A percentile compares a stretch with the other conserved stretches of the same genome.
Conservation (phyloP, 2,888 invertebrate genomes). For the Allygus modestus region DNA sequence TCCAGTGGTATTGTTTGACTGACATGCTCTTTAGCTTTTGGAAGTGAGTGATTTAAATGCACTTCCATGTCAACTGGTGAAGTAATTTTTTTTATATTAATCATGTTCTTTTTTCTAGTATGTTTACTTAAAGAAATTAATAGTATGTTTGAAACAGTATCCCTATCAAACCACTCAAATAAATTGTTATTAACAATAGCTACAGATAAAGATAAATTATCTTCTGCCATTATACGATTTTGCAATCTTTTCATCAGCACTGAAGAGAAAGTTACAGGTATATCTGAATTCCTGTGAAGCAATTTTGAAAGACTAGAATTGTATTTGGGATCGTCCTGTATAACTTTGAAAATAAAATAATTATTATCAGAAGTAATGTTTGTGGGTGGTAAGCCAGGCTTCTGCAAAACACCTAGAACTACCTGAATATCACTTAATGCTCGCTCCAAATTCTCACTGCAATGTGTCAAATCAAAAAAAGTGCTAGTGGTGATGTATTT, state of each 20-base stretch:
- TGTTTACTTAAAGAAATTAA: neutral
- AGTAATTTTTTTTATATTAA: neutral
- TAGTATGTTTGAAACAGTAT: neutral
- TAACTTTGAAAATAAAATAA: neutral
- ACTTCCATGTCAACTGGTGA: constrained; percentile 2
- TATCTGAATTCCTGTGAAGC: neutral
- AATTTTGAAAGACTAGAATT: neutral
- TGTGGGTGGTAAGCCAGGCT: neutral
- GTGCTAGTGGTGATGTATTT: neutral
- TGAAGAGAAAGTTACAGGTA: neutral
- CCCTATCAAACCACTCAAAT: neutral
- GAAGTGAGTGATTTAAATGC: neutral
- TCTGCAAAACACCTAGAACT: neutral
- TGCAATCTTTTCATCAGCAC: neutral
- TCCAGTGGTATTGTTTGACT: neutral
- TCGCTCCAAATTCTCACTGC: neutral
- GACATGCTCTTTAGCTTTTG: neutral
- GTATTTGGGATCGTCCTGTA: neutral
- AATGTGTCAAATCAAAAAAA: neutral
- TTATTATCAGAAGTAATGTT: neutral
- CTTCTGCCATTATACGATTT: neutral
- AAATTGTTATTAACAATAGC: neutral
- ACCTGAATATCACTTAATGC: neutral
- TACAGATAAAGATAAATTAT: neutral
- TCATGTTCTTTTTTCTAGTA: neutral